Evolutionary conservation across 2,888 invertebrate species (phyloP).

Genomic region (Cremastinae sp.): DNA sequence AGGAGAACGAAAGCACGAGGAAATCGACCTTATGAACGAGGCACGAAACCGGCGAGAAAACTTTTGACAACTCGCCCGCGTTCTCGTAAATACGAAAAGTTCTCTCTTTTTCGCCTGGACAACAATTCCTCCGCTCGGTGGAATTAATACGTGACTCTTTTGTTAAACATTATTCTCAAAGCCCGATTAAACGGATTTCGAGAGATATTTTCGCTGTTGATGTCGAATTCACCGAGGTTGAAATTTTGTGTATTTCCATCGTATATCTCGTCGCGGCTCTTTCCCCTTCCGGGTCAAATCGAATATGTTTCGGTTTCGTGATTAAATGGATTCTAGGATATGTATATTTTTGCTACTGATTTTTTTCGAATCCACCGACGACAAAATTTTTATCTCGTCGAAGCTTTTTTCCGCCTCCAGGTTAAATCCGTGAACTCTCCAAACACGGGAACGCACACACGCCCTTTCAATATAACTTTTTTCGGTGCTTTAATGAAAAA

Average conservation of each 20-base stretch:
- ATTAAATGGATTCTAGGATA: no score
- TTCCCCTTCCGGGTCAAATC: constrained; percentile 3
- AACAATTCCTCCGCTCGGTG: background rate
- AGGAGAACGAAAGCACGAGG: constrained; percentile 6
- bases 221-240: no score
- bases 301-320: no score
- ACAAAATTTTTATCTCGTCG: constrained; percentile 25
- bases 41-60: constrained; percentile 32
- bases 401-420: constrained; percentile 5
- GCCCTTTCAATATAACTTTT: constrained; percentile 18
- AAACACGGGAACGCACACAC: constrained; percentile 23
- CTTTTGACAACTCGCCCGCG: constrained; percentile 33
- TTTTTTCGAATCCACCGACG: no score
- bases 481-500: background rate
- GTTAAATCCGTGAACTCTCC: constrained; percentile 36
- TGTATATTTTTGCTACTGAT: no score
- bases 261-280: constrained; percentile 21
- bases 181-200: constrained; percentile 1
- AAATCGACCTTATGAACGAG: constrained; percentile 29
- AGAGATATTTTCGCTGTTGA: constrained; percentile 20
- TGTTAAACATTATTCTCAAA: constrained; percentile 17
- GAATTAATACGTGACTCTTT: background rate
- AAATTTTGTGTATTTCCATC: no score
- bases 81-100: constrained; percentile 37
- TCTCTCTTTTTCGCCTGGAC: constrained; percentile 6